Evolutionary conservation across 2,888 invertebrate species (phyloP).

Genomic region (Nipponacmea schrenckii): DNA sequence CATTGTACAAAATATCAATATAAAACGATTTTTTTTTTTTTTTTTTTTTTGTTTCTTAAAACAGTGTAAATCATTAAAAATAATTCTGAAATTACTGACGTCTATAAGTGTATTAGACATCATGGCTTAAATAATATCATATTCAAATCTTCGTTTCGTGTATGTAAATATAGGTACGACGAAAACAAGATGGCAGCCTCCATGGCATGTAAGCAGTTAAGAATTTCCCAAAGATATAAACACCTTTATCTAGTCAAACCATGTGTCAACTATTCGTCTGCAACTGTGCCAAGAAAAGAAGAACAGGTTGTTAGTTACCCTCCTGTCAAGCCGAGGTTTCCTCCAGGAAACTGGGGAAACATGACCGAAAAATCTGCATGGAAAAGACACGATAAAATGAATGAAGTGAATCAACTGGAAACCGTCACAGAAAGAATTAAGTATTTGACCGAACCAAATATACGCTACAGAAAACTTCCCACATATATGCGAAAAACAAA

Average conservation of each 20-base stretch:
- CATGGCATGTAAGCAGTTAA: conserved; percentile 10
- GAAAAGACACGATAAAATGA: conserved; percentile 45
- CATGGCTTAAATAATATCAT: too few species aligned
- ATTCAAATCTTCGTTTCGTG: too few species aligned
- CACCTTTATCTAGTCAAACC: not conserved
- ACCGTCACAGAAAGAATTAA: conserved; percentile 45
- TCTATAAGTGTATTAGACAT: too few species aligned
- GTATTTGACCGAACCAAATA: conserved; percentile 27
- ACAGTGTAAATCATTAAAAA: too few species aligned
- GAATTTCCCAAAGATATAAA: not conserved
- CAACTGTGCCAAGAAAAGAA: conserved; percentile 13
- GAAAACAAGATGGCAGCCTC: conserved; percentile 22
- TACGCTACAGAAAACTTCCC: conserved; percentile 11
- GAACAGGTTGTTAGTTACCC: conserved; percentile 49
- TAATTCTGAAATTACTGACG: too few species aligned
- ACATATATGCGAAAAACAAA: conserved; percentile 26
- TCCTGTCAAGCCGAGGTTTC: conserved; percentile 56
- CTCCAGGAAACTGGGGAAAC: conserved; percentile 59
- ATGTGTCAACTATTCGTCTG: not conserved
- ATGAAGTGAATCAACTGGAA: conserved; percentile 35
- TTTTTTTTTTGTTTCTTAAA: too few species aligned
- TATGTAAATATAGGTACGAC: not conserved
- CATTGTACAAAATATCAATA: too few species aligned
- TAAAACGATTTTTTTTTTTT: too few species aligned
- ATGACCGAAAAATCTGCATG: conserved; percentile 51